phyloP scores from a whole-genome alignment of 2,113 vertebrate genomes.

The Laterallus jamaicensis region DNA sequence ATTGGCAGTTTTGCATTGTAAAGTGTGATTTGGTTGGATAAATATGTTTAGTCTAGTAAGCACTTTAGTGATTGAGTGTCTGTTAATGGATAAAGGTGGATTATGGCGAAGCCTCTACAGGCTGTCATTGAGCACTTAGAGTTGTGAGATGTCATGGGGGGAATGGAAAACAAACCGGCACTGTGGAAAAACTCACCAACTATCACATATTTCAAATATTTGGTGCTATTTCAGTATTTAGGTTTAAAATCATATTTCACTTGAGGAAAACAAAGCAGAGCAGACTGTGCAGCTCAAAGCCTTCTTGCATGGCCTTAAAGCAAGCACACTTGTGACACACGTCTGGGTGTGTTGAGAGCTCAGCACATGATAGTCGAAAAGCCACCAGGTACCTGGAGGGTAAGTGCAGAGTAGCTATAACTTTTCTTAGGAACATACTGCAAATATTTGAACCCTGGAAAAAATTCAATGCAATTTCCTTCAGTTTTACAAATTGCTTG shows the following conservation, averaged over 20 bases:
- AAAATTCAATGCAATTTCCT: neutral
- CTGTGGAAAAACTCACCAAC: slow-evolving; percentile 49
- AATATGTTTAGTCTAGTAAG: slow-evolving; percentile 90
- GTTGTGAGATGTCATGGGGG: slow-evolving; percentile 68
- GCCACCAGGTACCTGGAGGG: neutral
- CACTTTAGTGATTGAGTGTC: slow-evolving; percentile 88
- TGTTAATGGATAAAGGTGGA: slow-evolving; percentile 89
- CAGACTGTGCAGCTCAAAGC: neutral
- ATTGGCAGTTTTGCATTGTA: slow-evolving; percentile 87
- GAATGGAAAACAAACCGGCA: slow-evolving; percentile 69
- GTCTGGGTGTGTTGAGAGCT: neutral
- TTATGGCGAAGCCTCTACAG: slow-evolving; percentile 82
- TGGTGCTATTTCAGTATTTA: slow-evolving; percentile 34
- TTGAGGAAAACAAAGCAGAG: slow-evolving; percentile 6
- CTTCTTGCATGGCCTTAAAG: neutral
- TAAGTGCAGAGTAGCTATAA: neutral
- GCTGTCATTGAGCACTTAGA: slow-evolving; percentile 84
- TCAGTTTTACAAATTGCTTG: neutral
- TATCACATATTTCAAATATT: slow-evolving; percentile 64
- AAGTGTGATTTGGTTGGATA: slow-evolving; percentile 86
- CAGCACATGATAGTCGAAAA: neutral
- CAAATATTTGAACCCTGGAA: neutral
- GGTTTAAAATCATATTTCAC: slow-evolving; percentile 57
- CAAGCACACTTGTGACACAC: neutral
- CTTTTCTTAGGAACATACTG: neutral